Evolutionary conservation across 92 coral and sea anemone species (phyloP).

Genomic region (Epizoanthus stellaris): DNA sequence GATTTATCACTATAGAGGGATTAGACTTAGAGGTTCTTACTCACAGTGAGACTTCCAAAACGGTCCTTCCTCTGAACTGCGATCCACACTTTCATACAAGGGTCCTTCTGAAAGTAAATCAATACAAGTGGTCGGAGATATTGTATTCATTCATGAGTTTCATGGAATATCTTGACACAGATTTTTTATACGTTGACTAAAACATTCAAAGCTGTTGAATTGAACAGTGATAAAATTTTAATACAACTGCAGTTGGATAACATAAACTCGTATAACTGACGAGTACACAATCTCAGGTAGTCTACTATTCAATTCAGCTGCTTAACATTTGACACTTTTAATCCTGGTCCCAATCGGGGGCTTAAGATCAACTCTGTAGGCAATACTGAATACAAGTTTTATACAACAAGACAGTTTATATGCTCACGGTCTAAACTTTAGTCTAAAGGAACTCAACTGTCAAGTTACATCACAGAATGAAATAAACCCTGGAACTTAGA

Average conservation of each 20-base stretch:
- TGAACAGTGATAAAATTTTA: background rate
- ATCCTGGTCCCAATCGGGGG: background rate
- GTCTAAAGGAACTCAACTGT: background rate
- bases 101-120: conserved; percentile 23
- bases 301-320: background rate
- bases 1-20: background rate
- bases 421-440: background rate
- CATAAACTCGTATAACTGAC: background rate
- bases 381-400: background rate
- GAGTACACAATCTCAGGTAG: background rate
- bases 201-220: conserved; percentile 6
- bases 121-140: conserved; percentile 16
- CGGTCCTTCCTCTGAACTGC: conserved; percentile 55
- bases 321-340: background rate
- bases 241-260: background rate
- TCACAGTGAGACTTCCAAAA: conserved; percentile 90
- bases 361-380: background rate
- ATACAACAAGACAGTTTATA: background rate
- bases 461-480: background rate
- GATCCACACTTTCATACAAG: conserved; percentile 22
- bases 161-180: no score
- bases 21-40: conserved; percentile 37
- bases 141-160: background rate
- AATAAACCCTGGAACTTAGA: background rate
- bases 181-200: background rate